Base-by-base conservation (phyloP, 2,888 invertebrate genomes). In the Cheilosia vulpina region DNA sequence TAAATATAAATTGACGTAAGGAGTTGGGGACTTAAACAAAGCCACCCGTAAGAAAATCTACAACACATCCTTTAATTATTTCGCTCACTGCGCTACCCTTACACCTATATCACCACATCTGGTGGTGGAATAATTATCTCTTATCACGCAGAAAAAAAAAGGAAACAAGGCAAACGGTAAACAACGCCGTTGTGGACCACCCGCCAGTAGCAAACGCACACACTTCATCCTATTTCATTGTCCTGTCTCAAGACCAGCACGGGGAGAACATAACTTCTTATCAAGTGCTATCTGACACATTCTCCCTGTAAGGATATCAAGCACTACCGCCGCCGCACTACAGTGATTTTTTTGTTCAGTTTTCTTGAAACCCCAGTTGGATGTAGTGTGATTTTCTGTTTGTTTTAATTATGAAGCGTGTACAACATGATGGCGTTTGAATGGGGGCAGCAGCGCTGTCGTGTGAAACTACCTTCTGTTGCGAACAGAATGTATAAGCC, bases 351-450 rank as follows among this genome's bases (percentile, higher is more conserved):
- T 76, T 34, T 43, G 27, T 41, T 52, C 38, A 34, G 38, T 43
- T 45, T 41, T 43, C 52, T 52, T 43, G 53, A 53, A 69, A 45
- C 45, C 52, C 45, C 55, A 69, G 63, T 45, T 60, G 15, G 73
- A 80, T 60, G 15, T 73, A 80, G 84, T 84, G 84, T 84, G 80
- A 80, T 84, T 76, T 80, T 84, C 80, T 84, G 80, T 84, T 75
- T 80, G 84, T 80, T 80, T 84, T 84, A 84, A 84, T 84, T 84
- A 84, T 80, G 80, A 58, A 65, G 71, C 50, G 62, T 62, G 53
- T 53, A 60, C 53, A 43, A n/a, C 31, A 31, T 19, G 52, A n/a
- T 9, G 47, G n/a, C 17, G 43, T 27, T n/a, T 27, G 68, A 55
- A 24, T 3, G 43, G 55, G 31, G 55, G 21, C 34, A 34, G 19